Evolutionary conservation across 1,140 invertebrate genomes (phyloP).

Genomic region (Maniola jurtina): DNA sequence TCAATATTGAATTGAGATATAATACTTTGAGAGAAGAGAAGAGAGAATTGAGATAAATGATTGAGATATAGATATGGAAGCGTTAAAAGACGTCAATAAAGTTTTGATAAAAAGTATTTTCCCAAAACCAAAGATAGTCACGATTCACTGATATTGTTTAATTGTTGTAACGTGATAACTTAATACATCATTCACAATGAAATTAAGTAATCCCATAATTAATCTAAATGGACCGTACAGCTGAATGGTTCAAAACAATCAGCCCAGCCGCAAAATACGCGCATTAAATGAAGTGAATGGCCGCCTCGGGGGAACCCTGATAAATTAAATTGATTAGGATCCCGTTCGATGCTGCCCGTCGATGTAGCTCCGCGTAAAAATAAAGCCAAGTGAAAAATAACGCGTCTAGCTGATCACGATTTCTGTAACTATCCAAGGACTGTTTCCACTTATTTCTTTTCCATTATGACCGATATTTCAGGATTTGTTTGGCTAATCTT

Average conservation of each 20-base stretch:
- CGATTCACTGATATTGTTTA: not conserved
- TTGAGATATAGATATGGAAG: no score
- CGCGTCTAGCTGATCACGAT: conserved; percentile 51
- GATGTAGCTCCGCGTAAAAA: conserved; percentile 71
- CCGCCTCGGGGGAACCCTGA: conserved; percentile 75
- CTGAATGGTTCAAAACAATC: conserved; percentile 78
- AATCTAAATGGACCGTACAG: conserved; percentile 78
- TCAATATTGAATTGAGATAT: no score
- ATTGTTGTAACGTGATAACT: conserved; percentile 30
- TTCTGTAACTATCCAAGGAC: conserved; percentile 22
- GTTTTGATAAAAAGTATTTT: not conserved
- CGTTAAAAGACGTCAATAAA: not conserved
- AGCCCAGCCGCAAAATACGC: conserved; percentile 76
- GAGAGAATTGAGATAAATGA: no score
- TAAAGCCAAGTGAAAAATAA: conserved; percentile 74
- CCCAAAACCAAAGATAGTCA: no score
- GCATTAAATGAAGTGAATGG: conserved; percentile 79
- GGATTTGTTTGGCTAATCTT: conserved; percentile 7
- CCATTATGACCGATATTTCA: not conserved
- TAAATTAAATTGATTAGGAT: conserved; percentile 80
- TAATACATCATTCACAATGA: conserved; percentile 62
- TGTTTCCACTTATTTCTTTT: conserved; percentile 11
- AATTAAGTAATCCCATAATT: conserved; percentile 79
- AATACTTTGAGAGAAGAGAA: no score
- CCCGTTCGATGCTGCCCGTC: conserved; percentile 69